Evolutionary conservation across 2,888 invertebrate genomes (phyloP).

Genomic region (Gryllus longicercus): DNA sequence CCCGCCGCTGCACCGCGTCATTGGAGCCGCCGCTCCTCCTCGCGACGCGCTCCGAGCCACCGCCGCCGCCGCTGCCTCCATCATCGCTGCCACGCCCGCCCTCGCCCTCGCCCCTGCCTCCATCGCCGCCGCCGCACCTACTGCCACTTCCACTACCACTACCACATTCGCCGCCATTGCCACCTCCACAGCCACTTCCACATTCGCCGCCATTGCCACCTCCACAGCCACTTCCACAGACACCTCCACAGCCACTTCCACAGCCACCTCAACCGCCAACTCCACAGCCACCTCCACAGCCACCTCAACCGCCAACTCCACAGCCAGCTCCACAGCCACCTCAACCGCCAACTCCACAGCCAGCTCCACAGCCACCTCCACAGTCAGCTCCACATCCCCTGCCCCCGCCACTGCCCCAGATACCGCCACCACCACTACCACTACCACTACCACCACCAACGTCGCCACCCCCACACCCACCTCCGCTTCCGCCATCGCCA

Average conservation of each 20-base stretch:
- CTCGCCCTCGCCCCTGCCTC: neutral
- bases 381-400: neutral
- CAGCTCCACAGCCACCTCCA: neutral
- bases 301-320: neutral
- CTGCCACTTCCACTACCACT: neutral
- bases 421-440: neutral
- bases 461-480: no score
- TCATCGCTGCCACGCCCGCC: neutral
- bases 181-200: no score
- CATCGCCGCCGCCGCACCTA: neutral
- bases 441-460: neutral
- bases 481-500: no score
- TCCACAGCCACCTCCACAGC: no score
- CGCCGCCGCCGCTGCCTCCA: neutral
- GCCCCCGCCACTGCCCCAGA: neutral
- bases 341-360: neutral
- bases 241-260: no score
- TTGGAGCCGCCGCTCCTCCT: neutral
- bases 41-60: neutral
- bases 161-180: no score
- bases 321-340: no score
- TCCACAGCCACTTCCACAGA: rapidly evolving
- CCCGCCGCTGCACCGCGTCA: no score
- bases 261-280: no score
- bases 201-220: no score